phyloP scores from a whole-genome alignment of 2,888 invertebrate genomes.

The Eilema depressum region DNA sequence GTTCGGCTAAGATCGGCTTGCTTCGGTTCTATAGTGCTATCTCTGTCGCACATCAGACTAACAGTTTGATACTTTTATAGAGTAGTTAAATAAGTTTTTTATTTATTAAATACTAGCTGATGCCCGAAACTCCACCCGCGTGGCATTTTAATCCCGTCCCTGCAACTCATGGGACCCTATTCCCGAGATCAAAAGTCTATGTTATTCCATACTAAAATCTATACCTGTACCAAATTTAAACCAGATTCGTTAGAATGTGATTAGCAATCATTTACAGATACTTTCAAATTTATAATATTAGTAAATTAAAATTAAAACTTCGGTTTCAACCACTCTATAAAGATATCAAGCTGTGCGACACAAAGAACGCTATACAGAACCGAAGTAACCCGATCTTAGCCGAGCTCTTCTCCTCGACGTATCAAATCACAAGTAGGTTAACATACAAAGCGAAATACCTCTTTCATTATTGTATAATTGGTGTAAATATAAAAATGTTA shows the following conservation, averaged over 20 bases:
- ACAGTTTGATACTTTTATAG: not conserved
- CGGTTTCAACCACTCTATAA: not conserved
- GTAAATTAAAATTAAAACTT: not conserved
- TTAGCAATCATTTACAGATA: too few species aligned
- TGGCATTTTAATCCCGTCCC: too few species aligned
- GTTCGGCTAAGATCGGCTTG: not conserved
- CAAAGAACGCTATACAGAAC: not conserved
- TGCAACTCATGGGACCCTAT: too few species aligned
- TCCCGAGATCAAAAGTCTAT: too few species aligned
- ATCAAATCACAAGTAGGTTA: conserved; percentile 16
- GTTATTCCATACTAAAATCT: too few species aligned
- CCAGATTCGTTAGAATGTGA: too few species aligned
- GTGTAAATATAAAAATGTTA: conserved; percentile 42
- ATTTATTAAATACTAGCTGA: not conserved
- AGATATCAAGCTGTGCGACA: not conserved
- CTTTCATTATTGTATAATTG: conserved; percentile 28
- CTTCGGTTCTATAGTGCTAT: not conserved
- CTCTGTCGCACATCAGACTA: not conserved
- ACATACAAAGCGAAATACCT: conserved; percentile 29
- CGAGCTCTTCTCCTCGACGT: not conserved
- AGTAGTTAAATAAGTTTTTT: not conserved
- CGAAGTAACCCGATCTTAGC: not conserved
- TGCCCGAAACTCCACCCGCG: too few species aligned
- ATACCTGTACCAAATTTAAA: too few species aligned
- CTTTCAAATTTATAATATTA: too few species aligned